These are phyloP conservation scores for Cheirogaleus major DNA, from an alignment of 2,797 vertebrate genomes.

Conservation along the genomic window DNA sequence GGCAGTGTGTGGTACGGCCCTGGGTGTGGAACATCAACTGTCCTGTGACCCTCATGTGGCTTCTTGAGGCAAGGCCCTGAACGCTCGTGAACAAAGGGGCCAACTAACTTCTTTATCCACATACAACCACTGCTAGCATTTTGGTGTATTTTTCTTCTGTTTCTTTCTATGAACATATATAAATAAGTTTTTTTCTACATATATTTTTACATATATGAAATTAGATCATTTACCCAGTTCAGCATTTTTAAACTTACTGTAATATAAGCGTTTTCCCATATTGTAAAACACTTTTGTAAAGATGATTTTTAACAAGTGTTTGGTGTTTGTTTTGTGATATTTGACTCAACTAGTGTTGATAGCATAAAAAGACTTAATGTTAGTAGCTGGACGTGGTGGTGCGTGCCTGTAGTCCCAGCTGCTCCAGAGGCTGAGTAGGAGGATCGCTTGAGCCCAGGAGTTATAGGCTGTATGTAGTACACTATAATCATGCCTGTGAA, in stretches of 20 bases:
- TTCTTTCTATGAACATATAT: neutral
- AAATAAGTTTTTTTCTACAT: no score
- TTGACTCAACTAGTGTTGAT: neutral
- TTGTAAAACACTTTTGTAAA: neutral
- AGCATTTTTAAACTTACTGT: neutral
- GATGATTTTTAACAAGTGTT: neutral
- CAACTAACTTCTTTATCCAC: rapidly evolving
- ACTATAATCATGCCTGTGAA: neutral
- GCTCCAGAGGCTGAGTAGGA: neutral
- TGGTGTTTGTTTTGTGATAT: neutral
- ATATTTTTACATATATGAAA: no score
- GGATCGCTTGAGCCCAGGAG: neutral
- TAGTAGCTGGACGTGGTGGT: neutral
- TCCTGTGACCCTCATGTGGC: rapidly evolving
- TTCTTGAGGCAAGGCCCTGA: neutral
- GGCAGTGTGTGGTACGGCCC: neutral
- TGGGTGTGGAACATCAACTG: no score
- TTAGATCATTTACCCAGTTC: no score
- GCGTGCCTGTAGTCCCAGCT: neutral
- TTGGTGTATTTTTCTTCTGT: neutral
- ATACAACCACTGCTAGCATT: rapidly evolving
- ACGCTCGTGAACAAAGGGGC: neutral
- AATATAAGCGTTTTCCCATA: neutral
- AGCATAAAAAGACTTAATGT: neutral
- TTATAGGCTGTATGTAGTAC: neutral